Conservation (phyloP, 2,888 invertebrate species). For the Luperina testacea region DNA sequence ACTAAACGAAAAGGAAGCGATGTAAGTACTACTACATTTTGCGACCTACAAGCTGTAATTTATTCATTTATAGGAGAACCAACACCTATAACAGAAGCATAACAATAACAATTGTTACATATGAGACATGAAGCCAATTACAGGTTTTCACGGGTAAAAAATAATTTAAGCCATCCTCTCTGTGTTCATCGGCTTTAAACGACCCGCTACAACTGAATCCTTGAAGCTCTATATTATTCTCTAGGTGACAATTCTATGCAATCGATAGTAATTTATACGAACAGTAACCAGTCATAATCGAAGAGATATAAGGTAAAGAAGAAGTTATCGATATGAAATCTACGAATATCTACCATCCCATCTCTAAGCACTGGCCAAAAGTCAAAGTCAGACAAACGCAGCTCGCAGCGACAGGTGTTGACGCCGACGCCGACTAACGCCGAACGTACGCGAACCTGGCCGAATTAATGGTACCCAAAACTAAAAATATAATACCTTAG, state of each 20-base stretch:
- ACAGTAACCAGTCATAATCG: neutral
- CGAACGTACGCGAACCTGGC: conserved; percentile 54
- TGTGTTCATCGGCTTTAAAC: neutral
- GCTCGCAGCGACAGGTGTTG: conserved; percentile 84
- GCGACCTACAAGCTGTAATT: too few relatives aligned
- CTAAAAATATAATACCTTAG: conserved; percentile 38
- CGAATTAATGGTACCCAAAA: conserved; percentile 47
- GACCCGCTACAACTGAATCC: neutral
- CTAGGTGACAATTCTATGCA: neutral
- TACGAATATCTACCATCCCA: conserved; percentile 27
- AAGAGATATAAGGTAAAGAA: neutral
- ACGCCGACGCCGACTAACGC: conserved; percentile 50
- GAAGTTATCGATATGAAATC: conserved; percentile 38
- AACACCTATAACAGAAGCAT: too few relatives aligned
- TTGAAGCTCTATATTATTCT: neutral
- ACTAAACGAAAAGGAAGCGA: neutral
- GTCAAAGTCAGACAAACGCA: conserved; percentile 72
- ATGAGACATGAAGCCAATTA: too few relatives aligned
- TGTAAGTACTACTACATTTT: conserved; percentile 1
- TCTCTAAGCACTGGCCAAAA: conserved; percentile 60
- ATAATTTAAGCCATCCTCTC: neutral
- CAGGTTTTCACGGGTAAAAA: too few relatives aligned
- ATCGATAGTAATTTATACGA: neutral
- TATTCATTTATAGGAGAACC: too few relatives aligned
- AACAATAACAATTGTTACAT: too few relatives aligned